Evolutionary conservation across 1,140 invertebrate species (phyloP), one percentile per base, ranked within the genome.

Genomic region (Lordiphosa stackelbergi): DNA sequence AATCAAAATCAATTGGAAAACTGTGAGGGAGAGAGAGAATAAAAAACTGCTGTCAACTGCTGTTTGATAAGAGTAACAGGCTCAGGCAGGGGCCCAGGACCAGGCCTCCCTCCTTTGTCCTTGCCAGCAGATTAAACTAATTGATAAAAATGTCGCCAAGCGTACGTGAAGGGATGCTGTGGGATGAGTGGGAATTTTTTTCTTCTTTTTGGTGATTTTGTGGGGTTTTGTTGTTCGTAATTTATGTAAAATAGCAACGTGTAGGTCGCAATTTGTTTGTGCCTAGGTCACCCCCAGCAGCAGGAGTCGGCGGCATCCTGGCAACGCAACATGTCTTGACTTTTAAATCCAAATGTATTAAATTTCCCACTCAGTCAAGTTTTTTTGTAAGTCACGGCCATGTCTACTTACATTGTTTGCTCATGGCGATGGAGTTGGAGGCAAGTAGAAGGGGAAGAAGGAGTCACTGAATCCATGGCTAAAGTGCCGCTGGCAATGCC

Each of bases 271-370:
- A 83, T 79, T 79, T 79, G 74, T 64, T 79, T 69, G 65, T 73
- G 42, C 75, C 57, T 49, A 60, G 75, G 74, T 78, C 69, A 81
- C 8, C 16, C 22, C 12, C 45, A 46, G 41, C 45, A 46, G 41
- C 37, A 35, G 13, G 2, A 16, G 41, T 48, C 43, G 22, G 28
- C 60, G 46, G 65, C 53, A 31, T 61, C 74, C 62, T 75, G 78
- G 57, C 77, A 77, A 77, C 75, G 78, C 68, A 71, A 68, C 69
- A 83, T 84, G 78, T 84, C 72, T 83, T 83, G 78, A 83, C 77
- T 83, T 83, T 83, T 83, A 83, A 83, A 83, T 83, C 72, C 72
- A 78, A 84, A 77, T 77, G 75, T 81, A 81, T 81, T 81, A 81
- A 81, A 81, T 83, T 81, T 71, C 75, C 55, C 63, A 47, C 58